phyloP scores from a whole-genome alignment of 2,797 vertebrate species.

The Enteromius viviparus region DNA sequence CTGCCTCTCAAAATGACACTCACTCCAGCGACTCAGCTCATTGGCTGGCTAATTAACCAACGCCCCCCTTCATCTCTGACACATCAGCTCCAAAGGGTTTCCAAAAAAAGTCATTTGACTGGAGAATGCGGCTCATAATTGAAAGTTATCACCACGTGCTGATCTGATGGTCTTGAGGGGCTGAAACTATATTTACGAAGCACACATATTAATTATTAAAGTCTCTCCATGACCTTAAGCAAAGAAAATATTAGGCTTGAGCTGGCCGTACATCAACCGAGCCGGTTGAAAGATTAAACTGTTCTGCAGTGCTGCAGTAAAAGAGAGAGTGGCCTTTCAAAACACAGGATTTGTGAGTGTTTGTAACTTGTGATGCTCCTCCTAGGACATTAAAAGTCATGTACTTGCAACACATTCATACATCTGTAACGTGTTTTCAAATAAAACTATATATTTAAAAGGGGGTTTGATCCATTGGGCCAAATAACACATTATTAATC shows the following conservation, averaged over 20 bases:
- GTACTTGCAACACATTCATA: too few species aligned
- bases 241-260: slow-evolving; percentile 18
- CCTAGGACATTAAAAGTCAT: neutral
- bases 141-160: slow-evolving; percentile 8
- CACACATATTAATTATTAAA: slow-evolving; percentile 18
- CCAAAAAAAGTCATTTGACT: slow-evolving; percentile 7
- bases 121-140: neutral
- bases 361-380: neutral
- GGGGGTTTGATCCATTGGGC: neutral
- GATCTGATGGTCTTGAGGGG: neutral
- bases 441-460: neutral
- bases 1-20: slow-evolving; percentile 25
- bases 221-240: slow-evolving; percentile 15
- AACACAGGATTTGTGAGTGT: neutral
- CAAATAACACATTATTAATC: neutral
- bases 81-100: slow-evolving; percentile 60
- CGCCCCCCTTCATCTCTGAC: slow-evolving; percentile 67
- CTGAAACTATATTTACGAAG: slow-evolving; percentile 29
- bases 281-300: slow-evolving; percentile 1
- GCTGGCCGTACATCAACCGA: neutral
- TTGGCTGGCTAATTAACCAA: slow-evolving; percentile 64
- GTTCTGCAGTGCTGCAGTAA: slow-evolving; percentile 12
- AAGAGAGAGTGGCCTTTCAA: neutral
- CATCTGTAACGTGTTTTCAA: slow-evolving; percentile 1
- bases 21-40: slow-evolving; percentile 53